A percentile compares a stretch with the other conserved stretches of the same genome.
These are phyloP conservation scores for Clepsis dumicolana DNA, from an alignment of 2,888 invertebrate genomes.

Conservation along the genomic window DNA sequence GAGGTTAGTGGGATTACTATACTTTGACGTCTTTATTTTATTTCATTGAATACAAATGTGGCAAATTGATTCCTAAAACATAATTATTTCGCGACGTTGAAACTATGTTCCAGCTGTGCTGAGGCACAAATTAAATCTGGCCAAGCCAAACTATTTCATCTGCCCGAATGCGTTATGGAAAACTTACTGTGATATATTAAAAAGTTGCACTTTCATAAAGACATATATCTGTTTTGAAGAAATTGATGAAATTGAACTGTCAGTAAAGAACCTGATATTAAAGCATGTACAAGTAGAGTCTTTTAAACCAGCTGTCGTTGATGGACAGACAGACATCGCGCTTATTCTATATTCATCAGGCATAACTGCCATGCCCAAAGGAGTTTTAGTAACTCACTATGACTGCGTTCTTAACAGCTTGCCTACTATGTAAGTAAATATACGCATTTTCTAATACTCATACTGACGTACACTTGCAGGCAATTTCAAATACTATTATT, in stretches of 20 bases:
- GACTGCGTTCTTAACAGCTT: not conserved
- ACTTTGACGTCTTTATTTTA: too few species aligned
- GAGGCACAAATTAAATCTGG: not conserved
- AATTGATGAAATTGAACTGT: not conserved
- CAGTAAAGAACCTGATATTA: not conserved
- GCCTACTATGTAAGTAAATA: not conserved
- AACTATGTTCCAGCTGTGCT: not conserved
- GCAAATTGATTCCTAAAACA: not conserved
- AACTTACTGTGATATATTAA: not conserved
- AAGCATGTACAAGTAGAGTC: not conserved
- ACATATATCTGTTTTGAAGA: not conserved
- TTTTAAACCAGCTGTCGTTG: not conserved
- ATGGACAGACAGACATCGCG: not conserved
- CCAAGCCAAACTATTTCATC: not conserved
- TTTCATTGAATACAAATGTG: too few species aligned
- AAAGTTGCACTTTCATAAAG: not conserved
- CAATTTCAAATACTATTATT: not conserved
- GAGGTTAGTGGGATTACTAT: not conserved
- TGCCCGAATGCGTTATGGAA: not conserved
- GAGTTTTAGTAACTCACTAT: not conserved
- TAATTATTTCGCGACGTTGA: not conserved
- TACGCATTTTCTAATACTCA: not conserved
- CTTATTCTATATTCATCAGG: constrained; percentile 6
- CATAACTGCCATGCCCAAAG: not conserved
- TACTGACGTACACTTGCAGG: not conserved